Base-by-base conservation (phyloP, 2,113 vertebrate genomes). In the Fregata magnificens region DNA sequence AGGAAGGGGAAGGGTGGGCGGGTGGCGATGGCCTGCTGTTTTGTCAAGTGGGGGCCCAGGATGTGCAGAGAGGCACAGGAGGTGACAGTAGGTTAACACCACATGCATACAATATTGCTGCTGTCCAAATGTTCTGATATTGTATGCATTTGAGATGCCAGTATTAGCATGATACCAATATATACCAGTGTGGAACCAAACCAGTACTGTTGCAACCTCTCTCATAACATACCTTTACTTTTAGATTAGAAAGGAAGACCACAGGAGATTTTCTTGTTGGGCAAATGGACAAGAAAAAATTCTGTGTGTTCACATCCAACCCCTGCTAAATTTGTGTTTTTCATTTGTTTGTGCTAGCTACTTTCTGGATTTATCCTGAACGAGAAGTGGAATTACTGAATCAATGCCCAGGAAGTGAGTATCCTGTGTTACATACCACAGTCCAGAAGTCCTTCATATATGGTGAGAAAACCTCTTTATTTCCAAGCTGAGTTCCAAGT, bases 301-400 rank as follows among this genome's bases (percentile, higher is more conserved):
- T 70, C 19, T 49, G 10, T 52, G 47, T 91, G 32, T 67, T 93
- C 21, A 16, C 40, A 38, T 71, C 7, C 44, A 69, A 6, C 7
- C 26, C 21, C 34, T 44, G 19, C 66, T 96, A 65, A 96, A 49
- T 77, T 28, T 70, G 29, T 85, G n/a, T 22, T 86, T 94, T 84
- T 36, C 11, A 8, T 76, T 89, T 87, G 11, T 76, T 90, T 94
- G 12, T 93, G 20, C 42, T 77, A 97, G 96, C 55, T 63, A 4
- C 80, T 71, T 81, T 86, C 96, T 94, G 96, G 96, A 97, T 94
- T 96, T 93, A 93, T 83, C 82, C 78, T 92, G 94, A 92, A 36
- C 0, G 0, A 92, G 82, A 50, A 40, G 76, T 78, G 93, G 78
- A 88, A 45, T 87, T 93, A 82, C 59, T 86, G 90, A 97, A 47